These are phyloP conservation scores for Diadromus collaris DNA, from an alignment of 2,888 invertebrate genomes.

Conservation along the genomic window DNA sequence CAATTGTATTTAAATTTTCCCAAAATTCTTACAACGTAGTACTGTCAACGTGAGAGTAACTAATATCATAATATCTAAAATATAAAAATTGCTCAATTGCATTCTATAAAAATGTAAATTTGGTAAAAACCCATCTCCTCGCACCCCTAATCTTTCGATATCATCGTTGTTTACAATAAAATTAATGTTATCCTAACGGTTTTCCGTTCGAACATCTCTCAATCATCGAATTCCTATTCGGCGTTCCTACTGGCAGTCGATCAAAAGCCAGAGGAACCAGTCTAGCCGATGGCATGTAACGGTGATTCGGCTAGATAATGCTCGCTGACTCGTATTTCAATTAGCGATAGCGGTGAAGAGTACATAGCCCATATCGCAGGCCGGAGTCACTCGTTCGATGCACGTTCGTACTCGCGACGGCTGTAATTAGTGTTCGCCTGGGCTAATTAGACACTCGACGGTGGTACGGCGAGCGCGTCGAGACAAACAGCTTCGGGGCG, in stretches of 20 bases:
- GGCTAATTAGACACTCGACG: constrained; percentile 71
- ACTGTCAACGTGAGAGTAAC: no score
- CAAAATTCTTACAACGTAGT: no score
- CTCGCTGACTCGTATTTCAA: constrained; percentile 51
- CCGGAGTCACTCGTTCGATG: constrained; percentile 50
- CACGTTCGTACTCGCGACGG: constrained; percentile 38
- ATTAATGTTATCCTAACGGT: constrained; percentile 30
- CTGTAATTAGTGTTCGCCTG: constrained; percentile 52
- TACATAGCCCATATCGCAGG: neutral
- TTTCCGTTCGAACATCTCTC: constrained; percentile 26
- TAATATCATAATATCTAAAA: no score
- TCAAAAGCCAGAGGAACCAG: neutral
- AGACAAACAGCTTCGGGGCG: constrained; percentile 34
- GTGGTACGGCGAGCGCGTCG: constrained; percentile 41
- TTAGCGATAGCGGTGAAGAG: constrained; percentile 42
- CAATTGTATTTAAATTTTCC: no score
- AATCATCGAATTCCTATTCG: constrained; percentile 30
- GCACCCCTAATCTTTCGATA: constrained; percentile 11
- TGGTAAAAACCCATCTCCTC: no score
- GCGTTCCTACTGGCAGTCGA: constrained; percentile 21
- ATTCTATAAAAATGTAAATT: no score
- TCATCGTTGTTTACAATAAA: constrained; percentile 33
- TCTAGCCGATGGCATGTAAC: constrained; percentile 43
- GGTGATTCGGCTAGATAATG: constrained; percentile 50
- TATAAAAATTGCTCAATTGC: no score